These are phyloP conservation scores for Galemys pyrenaicus DNA, from an alignment of 2,113 vertebrate species.

Conservation along the genomic window DNA sequence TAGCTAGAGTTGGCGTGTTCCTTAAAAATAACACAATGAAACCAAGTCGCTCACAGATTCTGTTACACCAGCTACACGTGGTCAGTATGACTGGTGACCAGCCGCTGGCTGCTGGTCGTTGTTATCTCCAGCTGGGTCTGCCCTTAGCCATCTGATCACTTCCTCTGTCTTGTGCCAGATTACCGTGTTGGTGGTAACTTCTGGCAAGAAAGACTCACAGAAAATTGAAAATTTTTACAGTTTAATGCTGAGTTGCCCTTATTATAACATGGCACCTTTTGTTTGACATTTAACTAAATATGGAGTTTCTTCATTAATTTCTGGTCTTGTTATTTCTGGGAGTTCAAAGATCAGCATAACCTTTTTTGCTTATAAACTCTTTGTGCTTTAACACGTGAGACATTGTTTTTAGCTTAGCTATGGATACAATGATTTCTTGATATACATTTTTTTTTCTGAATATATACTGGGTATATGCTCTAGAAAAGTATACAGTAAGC, in stretches of 20 bases:
- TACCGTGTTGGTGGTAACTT: constrained; percentile 21
- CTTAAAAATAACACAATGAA: constrained; percentile 48
- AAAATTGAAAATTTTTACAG: neutral
- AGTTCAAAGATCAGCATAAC: neutral
- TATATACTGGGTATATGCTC: constrained; percentile 37
- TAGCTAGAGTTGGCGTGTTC: constrained; percentile 55
- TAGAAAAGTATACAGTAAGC: neutral
- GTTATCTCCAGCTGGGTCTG: constrained; percentile 38
- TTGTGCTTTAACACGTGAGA: constrained; percentile 2
- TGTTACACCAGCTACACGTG: constrained; percentile 4
- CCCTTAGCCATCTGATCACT: constrained; percentile 8
- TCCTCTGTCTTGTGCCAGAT: constrained; percentile 43
- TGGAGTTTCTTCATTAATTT: constrained; percentile 46
- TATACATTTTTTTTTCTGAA: neutral
- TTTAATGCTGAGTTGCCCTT: constrained; percentile 10
- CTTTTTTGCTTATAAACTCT: constrained; percentile 40
- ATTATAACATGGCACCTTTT: constrained; percentile 38
- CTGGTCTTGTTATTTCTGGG: constrained; percentile 50
- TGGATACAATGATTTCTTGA: constrained; percentile 46
- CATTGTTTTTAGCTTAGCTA: neutral
- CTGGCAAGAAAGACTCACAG: constrained; percentile 45
- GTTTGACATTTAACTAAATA: constrained; percentile 41
- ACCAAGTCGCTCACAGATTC: constrained; percentile 51
- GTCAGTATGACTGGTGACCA: constrained; percentile 66
- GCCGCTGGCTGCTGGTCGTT: constrained; percentile 59